Evolutionary conservation across 2,888 invertebrate genomes (phyloP).

Genomic region (Theretra japonica): DNA sequence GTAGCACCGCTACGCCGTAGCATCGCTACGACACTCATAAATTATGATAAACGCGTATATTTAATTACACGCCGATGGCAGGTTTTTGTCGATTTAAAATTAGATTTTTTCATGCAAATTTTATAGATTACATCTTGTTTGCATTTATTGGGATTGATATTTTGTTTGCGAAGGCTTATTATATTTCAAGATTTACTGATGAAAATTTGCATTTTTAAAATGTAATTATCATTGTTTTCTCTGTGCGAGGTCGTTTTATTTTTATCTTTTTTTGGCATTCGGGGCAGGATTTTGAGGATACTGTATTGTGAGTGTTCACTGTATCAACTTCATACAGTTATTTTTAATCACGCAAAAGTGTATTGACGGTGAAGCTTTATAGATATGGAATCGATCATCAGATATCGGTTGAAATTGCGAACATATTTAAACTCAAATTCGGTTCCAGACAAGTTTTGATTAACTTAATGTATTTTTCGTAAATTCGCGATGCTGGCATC

Average conservation of each 20-base stretch:
- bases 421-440: background rate
- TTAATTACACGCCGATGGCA: conserved; percentile 53
- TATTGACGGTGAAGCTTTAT: background rate
- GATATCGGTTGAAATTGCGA: background rate
- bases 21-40: conserved; percentile 51
- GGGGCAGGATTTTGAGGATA: background rate
- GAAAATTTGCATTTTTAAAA: conserved; percentile 1
- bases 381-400: background rate
- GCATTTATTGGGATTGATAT: conserved; percentile 34
- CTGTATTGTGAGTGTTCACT: background rate
- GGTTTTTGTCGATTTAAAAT: conserved; percentile 37
- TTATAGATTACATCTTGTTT: conserved; percentile 33
- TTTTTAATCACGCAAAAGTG: background rate
- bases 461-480: conserved; percentile 11
- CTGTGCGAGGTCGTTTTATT: background rate
- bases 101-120: conserved; percentile 26
- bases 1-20: conserved; percentile 47
- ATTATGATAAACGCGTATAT: conserved; percentile 61
- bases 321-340: background rate
- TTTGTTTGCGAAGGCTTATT: conserved; percentile 9
- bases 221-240: conserved; percentile 3
- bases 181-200: background rate
- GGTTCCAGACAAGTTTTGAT: background rate
- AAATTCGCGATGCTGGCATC: background rate
- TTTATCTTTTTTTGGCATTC: background rate